Conservation (phyloP, 2,113 vertebrate genomes). For the Leptodactylus fuscus region DNA sequence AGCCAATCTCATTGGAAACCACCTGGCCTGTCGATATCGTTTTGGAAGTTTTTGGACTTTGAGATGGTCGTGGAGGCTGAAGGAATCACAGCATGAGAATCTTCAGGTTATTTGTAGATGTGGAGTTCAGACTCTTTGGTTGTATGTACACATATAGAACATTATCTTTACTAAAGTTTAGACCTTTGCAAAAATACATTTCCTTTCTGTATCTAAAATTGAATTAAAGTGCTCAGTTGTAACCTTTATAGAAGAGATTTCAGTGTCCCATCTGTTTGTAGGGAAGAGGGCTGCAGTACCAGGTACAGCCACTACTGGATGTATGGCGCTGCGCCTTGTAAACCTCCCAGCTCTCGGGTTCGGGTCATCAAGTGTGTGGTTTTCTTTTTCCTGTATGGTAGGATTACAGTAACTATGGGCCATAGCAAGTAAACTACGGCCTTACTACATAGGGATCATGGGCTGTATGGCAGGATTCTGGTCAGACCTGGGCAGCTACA, state of each 20-base stretch:
- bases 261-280: neutral
- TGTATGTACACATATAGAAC: neutral
- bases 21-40: neutral
- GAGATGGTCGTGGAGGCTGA: too few relatives aligned
- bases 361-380: too few relatives aligned
- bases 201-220: neutral
- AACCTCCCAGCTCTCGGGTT: too few relatives aligned
- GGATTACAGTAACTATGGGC: too few relatives aligned
- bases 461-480: too few relatives aligned
- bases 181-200: neutral
- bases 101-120: neutral
- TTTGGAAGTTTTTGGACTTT: neutral
- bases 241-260: neutral
- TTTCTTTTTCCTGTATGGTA: too few relatives aligned
- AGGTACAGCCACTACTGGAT: neutral
- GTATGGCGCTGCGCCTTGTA: too few relatives aligned
- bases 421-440: too few relatives aligned
- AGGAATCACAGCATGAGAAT: neutral
- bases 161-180: neutral
- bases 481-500: too few relatives aligned
- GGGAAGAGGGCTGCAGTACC: too few relatives aligned
- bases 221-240: neutral
- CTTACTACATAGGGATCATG: too few relatives aligned
- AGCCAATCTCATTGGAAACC: neutral
- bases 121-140: neutral